These are phyloP conservation scores for Cyphomyrus discorhynchus DNA, from an alignment of 2,113 vertebrate species.

Conservation along the genomic window DNA sequence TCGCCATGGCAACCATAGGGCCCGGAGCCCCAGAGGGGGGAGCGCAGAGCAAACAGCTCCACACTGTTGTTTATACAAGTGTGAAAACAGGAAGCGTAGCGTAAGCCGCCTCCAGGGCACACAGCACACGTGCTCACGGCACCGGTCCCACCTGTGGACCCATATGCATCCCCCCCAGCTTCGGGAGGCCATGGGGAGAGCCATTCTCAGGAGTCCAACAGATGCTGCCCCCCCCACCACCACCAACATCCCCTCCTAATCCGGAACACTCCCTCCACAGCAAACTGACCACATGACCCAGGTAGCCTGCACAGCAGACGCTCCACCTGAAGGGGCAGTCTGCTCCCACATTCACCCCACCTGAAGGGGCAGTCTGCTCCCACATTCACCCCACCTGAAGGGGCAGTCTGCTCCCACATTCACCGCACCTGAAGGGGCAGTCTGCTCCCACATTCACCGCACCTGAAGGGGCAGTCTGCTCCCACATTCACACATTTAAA, in stretches of 20 bases:
- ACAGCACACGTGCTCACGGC: neutral
- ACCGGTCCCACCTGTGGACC: neutral
- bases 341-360: neutral
- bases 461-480: no score
- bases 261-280: neutral
- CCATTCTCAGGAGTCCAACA: neutral
- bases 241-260: neutral
- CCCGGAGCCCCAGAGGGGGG: neutral
- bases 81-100: conserved; percentile 15
- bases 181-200: neutral
- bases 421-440: no score
- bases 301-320: neutral
- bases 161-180: neutral
- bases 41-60: neutral
- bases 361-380: neutral
- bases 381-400: neutral
- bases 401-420: no score
- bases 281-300: neutral
- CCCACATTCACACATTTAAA: neutral
- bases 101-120: conserved; percentile 2
- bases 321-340: neutral
- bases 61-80: conserved; percentile 16
- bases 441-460: no score
- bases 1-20: conserved; percentile 10
- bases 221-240: neutral